Conservation (phyloP, 30 jellyfish, hydroid and myxozoan species). For the Pseudorhiza aurosa region DNA sequence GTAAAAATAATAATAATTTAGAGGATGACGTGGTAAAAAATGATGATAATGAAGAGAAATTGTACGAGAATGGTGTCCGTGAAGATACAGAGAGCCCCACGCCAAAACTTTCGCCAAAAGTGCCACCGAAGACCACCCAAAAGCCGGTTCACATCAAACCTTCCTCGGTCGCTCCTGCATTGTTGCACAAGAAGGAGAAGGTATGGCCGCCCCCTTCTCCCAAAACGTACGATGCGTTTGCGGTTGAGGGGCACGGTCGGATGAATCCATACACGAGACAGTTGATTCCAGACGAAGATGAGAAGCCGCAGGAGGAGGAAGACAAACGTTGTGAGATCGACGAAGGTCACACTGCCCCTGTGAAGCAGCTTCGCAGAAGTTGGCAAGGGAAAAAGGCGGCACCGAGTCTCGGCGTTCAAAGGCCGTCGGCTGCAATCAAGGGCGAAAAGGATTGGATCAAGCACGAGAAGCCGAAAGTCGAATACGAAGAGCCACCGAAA, state of each 20-base stretch:
- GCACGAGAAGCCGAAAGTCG: slow-evolving; percentile 86
- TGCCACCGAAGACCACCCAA: slow-evolving; percentile 29
- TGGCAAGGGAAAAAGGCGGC: slow-evolving; percentile 62
- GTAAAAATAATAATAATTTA: neutral
- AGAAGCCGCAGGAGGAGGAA: slow-evolving; percentile 32
- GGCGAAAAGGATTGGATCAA: slow-evolving; percentile 86
- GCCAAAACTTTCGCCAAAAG: neutral
- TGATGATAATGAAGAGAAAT: neutral
- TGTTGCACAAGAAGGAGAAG: slow-evolving; percentile 38
- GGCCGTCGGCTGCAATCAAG: slow-evolving; percentile 71
- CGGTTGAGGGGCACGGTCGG: slow-evolving; percentile 92
- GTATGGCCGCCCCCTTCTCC: slow-evolving; percentile 83
- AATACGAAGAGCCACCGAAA: slow-evolving; percentile 86
- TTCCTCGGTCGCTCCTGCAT: slow-evolving; percentile 33
- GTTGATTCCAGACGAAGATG: slow-evolving; percentile 74
- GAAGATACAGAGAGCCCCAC: neutral
- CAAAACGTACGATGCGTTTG: slow-evolving; percentile 85
- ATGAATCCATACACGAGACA: slow-evolving; percentile 78
- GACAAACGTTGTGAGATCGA: slow-evolving; percentile 76
- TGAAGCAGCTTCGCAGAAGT: slow-evolving; percentile 55
- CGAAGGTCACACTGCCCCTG: slow-evolving; percentile 85
- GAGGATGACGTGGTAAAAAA: slow-evolving; percentile 25
- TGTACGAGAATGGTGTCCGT: slow-evolving; percentile 40
- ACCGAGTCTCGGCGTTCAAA: slow-evolving; percentile 76
- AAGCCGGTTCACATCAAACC: slow-evolving; percentile 4